phyloP scores from a whole-genome alignment of 2,888 invertebrate genomes.

The Orthonevra nobilis region DNA sequence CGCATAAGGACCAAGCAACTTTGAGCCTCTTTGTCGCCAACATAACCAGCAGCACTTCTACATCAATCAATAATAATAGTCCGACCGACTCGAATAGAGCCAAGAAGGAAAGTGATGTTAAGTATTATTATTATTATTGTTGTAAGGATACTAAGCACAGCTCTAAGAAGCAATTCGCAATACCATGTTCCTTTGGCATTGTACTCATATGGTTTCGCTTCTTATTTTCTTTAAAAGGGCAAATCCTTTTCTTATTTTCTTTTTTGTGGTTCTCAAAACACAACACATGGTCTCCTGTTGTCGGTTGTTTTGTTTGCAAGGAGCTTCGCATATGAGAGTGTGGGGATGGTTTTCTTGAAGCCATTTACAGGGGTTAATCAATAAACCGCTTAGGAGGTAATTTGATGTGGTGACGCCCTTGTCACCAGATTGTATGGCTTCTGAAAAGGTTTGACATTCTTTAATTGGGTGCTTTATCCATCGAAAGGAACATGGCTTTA shows the following conservation, averaged over 20 bases:
- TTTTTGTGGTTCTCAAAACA: too few relatives aligned
- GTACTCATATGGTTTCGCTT: too few relatives aligned
- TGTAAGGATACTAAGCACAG: too few relatives aligned
- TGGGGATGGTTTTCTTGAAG: conserved; percentile 43
- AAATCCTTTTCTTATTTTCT: too few relatives aligned
- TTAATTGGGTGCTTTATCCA: conserved; percentile 55
- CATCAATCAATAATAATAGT: conserved; percentile 47
- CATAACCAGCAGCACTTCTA: not conserved
- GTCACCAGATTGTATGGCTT: conserved; percentile 52
- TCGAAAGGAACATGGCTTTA: conserved; percentile 8
- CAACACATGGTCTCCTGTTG: too few relatives aligned
- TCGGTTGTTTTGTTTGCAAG: not conserved
- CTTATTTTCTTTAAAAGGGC: too few relatives aligned
- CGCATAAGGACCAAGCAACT: not conserved
- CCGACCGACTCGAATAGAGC: conserved; percentile 8
- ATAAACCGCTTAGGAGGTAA: conserved; percentile 63
- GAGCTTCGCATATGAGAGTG: not conserved
- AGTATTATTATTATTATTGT: too few relatives aligned
- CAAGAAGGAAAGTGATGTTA: conserved; percentile 22
- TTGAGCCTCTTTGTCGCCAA: conserved; percentile 27
- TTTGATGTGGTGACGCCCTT: conserved; percentile 47
- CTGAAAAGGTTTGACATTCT: conserved; percentile 50
- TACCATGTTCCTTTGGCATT: too few relatives aligned
- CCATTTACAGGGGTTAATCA: conserved; percentile 56
- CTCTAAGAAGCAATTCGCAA: too few relatives aligned